phyloP scores from a whole-genome alignment of 92 coral and sea anemone species.

The Zoanthus sociatus region DNA sequence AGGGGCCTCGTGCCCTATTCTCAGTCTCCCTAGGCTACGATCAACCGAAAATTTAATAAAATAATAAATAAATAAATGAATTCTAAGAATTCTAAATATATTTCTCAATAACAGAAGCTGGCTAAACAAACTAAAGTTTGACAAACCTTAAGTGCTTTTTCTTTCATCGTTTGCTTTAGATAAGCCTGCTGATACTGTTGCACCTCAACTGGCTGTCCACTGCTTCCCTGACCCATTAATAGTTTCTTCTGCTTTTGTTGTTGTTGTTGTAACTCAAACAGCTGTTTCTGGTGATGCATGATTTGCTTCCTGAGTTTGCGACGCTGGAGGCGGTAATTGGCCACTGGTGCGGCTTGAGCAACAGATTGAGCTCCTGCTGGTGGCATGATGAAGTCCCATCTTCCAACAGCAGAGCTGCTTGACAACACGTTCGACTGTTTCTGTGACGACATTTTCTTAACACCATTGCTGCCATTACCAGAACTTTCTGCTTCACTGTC shows the following conservation, averaged over 20 bases:
- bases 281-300: slow-evolving; percentile 70
- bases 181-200: slow-evolving; percentile 66
- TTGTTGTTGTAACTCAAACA: slow-evolving; percentile 75
- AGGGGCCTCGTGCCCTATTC: no score
- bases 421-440: slow-evolving; percentile 58
- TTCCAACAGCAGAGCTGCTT: slow-evolving; percentile 32
- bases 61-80: no score
- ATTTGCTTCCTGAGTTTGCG: slow-evolving; percentile 78
- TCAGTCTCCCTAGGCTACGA: no score
- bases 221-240: slow-evolving; percentile 56
- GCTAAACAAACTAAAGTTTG: no score
- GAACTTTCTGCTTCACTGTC: slow-evolving; percentile 37
- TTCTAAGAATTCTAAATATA: no score
- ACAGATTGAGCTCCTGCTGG: slow-evolving; percentile 68
- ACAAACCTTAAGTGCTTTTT: slow-evolving; percentile 34
- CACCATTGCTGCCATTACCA: slow-evolving; percentile 9
- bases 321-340: slow-evolving; percentile 70
- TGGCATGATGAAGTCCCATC: slow-evolving; percentile 98
- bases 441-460: neutral
- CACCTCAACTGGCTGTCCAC: slow-evolving; percentile 58
- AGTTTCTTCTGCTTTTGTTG: slow-evolving; percentile 70
- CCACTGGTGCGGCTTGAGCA: slow-evolving; percentile 54
- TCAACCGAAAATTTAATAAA: no score
- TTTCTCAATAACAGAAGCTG: no score
- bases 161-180: slow-evolving; percentile 46